A percentile compares a stretch with the other conserved stretches of the same genome.
phyloP scores from a whole-genome alignment of 2,797 vertebrate species.

The Tinamus major region DNA sequence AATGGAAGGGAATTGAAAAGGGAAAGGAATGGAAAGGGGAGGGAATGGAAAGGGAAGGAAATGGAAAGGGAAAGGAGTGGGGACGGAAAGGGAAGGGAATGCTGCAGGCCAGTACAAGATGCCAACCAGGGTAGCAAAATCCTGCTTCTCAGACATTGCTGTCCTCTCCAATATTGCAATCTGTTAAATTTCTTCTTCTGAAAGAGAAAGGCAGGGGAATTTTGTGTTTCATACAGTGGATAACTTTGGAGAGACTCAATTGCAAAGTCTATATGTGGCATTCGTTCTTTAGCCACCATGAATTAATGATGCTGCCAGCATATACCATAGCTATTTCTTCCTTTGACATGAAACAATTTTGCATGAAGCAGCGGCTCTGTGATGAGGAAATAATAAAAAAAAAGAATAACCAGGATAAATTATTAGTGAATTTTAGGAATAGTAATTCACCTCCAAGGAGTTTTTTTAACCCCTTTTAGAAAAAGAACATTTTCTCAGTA shows the following conservation, averaged over 20 bases:
- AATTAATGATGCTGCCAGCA: background rate
- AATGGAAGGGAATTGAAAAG: too few relatives aligned
- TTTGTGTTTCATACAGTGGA: background rate
- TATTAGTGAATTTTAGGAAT: background rate
- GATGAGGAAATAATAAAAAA: background rate
- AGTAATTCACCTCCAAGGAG: background rate
- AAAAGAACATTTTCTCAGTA: background rate
- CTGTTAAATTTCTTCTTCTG: background rate
- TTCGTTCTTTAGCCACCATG: background rate
- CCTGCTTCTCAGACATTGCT: fast-evolving
- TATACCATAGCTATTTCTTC: background rate
- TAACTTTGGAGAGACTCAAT: background rate
- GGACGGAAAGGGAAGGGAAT: background rate
- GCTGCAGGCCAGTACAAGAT: background rate
- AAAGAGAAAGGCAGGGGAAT: background rate
- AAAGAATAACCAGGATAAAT: background rate
- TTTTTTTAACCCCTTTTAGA: background rate
- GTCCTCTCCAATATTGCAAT: background rate
- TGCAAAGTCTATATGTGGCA: background rate
- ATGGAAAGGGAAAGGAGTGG: too few relatives aligned
- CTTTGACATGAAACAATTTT: background rate
- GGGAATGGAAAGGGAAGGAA: too few relatives aligned
- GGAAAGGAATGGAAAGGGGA: background rate
- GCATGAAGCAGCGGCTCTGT: background rate
- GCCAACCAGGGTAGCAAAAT: background rate